Percentiles rank a stretch among this genome's conserved stretches.
Evolutionary conservation across 1,140 invertebrate species (phyloP).

Genomic region (Zaprionus tsacasi): DNA sequence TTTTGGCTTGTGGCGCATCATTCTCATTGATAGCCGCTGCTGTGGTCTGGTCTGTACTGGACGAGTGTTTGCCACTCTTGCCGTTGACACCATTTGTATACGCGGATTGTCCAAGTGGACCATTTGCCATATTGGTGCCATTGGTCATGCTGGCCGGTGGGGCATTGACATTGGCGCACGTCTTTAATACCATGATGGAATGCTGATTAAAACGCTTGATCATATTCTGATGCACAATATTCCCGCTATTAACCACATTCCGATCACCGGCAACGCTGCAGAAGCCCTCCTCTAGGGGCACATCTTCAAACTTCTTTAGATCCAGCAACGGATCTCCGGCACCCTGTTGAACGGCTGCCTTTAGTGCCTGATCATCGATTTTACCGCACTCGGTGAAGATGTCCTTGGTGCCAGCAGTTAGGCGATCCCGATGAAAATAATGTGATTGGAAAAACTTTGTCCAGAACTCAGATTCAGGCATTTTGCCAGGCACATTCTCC

Average conservation of each 20-base stretch:
- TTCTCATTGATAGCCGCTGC: conserved; percentile 25
- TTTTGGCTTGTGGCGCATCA: conserved; percentile 84
- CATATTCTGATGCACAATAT: conserved; percentile 95
- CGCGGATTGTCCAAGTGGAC: conserved; percentile 55
- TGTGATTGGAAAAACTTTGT: conserved; percentile 99
- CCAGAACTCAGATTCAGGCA: conserved; percentile 99
- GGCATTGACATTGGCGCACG: conserved; percentile 85
- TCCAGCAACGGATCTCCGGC: conserved; percentile 93
- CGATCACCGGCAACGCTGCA: conserved; percentile 87
- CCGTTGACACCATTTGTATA: conserved; percentile 71
- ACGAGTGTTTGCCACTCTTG: conserved; percentile 40
- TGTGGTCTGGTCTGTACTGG: conserved; percentile 23
- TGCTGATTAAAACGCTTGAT: conserved; percentile 98
- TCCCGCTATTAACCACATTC: conserved; percentile 87
- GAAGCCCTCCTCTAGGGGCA: conserved; percentile 88
- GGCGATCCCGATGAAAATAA: conserved; percentile 98
- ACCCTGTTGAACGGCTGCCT: conserved; percentile 91
- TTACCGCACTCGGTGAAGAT: conserved; percentile 98
- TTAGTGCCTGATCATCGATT: conserved; percentile 95
- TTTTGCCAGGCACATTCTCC: conserved; percentile 97
- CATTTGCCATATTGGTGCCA: conserved; percentile 58
- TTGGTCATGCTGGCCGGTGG: conserved; percentile 40
- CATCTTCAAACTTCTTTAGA: conserved; percentile 91
- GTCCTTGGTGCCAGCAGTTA: conserved; percentile 94
- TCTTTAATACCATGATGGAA: conserved; percentile 97